Evolutionary conservation across 2,113 vertebrate genomes (phyloP), one percentile per base, ranked within the genome.

Genomic region (Azemiops feae): DNA sequence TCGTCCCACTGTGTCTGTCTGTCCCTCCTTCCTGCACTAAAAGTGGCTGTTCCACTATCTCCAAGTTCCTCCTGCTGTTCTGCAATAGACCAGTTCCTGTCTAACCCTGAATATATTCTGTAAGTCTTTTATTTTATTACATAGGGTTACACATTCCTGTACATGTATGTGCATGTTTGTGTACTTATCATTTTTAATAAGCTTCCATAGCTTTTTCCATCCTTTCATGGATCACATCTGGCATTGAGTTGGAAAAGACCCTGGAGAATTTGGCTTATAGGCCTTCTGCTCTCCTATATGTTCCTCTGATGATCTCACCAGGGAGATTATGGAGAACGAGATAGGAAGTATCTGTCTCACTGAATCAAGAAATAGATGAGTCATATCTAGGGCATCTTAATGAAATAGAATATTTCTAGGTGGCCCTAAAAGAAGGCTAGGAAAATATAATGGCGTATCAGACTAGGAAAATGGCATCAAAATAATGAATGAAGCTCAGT

Each of bases 1-100:
- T 52, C 89, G 85, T 93, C 93, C 93, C 89, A 87, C 81, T 95
- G 93, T 96, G 95, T 96, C 95, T 94, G 95, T 92, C 96, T 95
- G 97, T 95, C 97, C 95, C 94, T 96, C 90, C 95, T 60, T 89
- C 95, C 95, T 93, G 69, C 94, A 95, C 95, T 96, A 95, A 97
- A 97, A 99, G 98, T 96, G 98, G 98, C 98, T 99, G 98, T 97
- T 98, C 98, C 97, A 98, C 98, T 98, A 96, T 98, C 98, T 99
- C 98, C 98, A 98, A 98, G 97, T 98, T 99, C 97, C 97, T 99
- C 95, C 98, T 99, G 98, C 98, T 98, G 98, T 98, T 99, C 98
- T 99, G 99, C 99, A 98, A 97, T 97, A 98, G 98, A 97, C 98
- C 99, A 95, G 98, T 98, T 97, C 98, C 99, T 97, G 98, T 99